These are phyloP conservation scores for Asbolus verrucosus DNA, from an alignment of 1,140 invertebrate species.

Conservation along the genomic window DNA sequence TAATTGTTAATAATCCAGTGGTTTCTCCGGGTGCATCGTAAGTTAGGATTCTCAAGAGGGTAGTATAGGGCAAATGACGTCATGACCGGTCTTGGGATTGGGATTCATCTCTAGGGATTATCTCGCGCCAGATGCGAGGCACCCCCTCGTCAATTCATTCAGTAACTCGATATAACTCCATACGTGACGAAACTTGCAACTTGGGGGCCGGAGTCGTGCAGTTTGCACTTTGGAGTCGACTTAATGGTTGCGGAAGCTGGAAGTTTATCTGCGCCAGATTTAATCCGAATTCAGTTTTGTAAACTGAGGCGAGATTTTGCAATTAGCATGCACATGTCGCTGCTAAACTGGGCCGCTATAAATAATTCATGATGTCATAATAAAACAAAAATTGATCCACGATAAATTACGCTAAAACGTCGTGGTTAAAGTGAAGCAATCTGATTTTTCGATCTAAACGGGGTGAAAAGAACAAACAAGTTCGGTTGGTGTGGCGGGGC, in stretches of 20 bases:
- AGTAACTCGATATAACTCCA: conserved; percentile 58
- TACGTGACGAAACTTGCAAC: conserved; percentile 58
- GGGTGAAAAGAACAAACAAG: conserved; percentile 36
- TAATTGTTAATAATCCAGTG: conserved; percentile 46
- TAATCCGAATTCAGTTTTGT: neutral
- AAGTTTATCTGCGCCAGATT: neutral
- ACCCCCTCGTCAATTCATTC: conserved; percentile 52
- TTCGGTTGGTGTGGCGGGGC: neutral
- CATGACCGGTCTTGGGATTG: conserved; percentile 55
- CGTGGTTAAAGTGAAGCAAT: conserved; percentile 9
- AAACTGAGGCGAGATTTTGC: neutral
- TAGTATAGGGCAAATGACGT: conserved; percentile 55
- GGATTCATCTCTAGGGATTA: conserved; percentile 60
- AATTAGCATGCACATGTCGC: neutral
- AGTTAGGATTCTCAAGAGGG: conserved; percentile 47
- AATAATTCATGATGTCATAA: conserved; percentile 27
- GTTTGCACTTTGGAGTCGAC: conserved; percentile 6
- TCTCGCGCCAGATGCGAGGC: conserved; percentile 51
- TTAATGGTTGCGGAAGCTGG: neutral
- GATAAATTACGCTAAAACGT: conserved; percentile 10
- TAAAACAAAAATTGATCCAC: conserved; percentile 14
- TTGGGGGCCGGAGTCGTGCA: conserved; percentile 30
- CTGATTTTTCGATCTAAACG: conserved; percentile 14
- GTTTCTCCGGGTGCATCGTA: conserved; percentile 44
- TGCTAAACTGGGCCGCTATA: conserved; percentile 9